Evolutionary conservation across 2,888 invertebrate genomes (phyloP).

Genomic region (Xanthorhoe designata): DNA sequence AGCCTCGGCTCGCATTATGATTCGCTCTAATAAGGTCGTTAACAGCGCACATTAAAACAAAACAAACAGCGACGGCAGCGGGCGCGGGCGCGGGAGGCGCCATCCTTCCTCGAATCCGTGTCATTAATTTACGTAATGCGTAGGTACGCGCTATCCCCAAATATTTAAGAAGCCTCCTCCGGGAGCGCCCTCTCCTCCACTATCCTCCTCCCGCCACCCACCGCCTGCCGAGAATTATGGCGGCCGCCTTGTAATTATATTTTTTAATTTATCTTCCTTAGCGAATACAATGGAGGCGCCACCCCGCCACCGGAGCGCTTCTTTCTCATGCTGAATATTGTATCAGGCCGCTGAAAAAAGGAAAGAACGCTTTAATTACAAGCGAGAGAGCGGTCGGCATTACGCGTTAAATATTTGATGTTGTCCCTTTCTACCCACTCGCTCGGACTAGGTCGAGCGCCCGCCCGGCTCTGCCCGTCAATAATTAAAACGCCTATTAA

Average conservation of each 20-base stretch:
- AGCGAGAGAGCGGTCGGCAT: conserved; percentile 83
- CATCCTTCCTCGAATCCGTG: conserved; percentile 86
- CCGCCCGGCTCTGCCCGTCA: conserved; percentile 64
- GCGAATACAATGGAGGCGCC: conserved; percentile 87
- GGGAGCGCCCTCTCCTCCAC: conserved; percentile 83
- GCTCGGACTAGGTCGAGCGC: conserved; percentile 36
- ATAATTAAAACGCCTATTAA: conserved; percentile 85
- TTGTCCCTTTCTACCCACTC: conserved; percentile 74
- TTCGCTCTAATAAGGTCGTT: conserved; percentile 84
- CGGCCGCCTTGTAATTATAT: conserved; percentile 89
- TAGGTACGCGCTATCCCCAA: conserved; percentile 86
- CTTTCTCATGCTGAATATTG: conserved; percentile 86
- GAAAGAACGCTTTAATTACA: conserved; percentile 86
- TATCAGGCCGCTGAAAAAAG: conserved; percentile 85
- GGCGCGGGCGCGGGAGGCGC: conserved; percentile 66
- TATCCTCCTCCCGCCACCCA: conserved; percentile 71
- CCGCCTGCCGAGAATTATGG: conserved; percentile 86
- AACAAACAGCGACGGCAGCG: conserved; percentile 73
- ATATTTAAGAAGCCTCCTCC: conserved; percentile 86
- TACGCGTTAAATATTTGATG: conserved; percentile 84
- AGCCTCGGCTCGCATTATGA: conserved; percentile 58
- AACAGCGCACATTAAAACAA: conserved; percentile 85
- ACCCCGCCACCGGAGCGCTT: conserved; percentile 84
- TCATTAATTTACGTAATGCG: conserved; percentile 86
- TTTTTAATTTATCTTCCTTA: conserved; percentile 90